phyloP scores from a whole-genome alignment of 2,797 vertebrate genomes.

The Hybognathus amarus region DNA sequence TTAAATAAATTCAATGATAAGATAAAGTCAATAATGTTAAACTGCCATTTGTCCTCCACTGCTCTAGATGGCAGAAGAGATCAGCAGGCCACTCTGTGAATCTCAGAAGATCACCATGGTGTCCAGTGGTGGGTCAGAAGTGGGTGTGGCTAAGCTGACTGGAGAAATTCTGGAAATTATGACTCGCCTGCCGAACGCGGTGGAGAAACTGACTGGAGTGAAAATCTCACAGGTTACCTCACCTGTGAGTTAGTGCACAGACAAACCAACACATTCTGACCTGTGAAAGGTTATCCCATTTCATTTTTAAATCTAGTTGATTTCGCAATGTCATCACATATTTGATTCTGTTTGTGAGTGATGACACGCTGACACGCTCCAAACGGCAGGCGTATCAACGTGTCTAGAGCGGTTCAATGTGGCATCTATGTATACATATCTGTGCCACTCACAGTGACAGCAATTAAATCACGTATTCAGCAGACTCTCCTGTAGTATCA shows the following conservation, averaged over 20 bases:
- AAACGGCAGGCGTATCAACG: too few relatives aligned
- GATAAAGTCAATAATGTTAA: not conserved
- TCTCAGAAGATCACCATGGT: constrained; percentile 89
- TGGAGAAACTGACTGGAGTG: constrained; percentile 90
- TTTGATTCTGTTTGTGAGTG: too few relatives aligned
- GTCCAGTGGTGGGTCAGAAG: constrained; percentile 84
- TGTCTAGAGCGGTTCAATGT: too few relatives aligned
- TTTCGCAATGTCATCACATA: too few relatives aligned
- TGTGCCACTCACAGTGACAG: not conserved
- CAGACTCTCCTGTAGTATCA: not conserved
- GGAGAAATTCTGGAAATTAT: constrained; percentile 92
- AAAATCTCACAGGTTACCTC: constrained; percentile 83
- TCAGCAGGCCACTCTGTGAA: constrained; percentile 82
- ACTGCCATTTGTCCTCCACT: not conserved
- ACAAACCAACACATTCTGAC: too few relatives aligned
- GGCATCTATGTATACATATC: too few relatives aligned
- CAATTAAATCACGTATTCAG: not conserved
- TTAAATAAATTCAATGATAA: not conserved
- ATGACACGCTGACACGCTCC: too few relatives aligned
- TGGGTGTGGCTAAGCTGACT: constrained; percentile 86
- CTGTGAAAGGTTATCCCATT: too few relatives aligned
- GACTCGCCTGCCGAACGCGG: constrained; percentile 77
- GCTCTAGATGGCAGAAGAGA: constrained; percentile 87
- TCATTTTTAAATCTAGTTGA: too few relatives aligned
- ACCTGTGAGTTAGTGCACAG: too few relatives aligned